Base-by-base conservation (phyloP, 2,797 vertebrate species). In the Diglossa cyanea region DNA sequence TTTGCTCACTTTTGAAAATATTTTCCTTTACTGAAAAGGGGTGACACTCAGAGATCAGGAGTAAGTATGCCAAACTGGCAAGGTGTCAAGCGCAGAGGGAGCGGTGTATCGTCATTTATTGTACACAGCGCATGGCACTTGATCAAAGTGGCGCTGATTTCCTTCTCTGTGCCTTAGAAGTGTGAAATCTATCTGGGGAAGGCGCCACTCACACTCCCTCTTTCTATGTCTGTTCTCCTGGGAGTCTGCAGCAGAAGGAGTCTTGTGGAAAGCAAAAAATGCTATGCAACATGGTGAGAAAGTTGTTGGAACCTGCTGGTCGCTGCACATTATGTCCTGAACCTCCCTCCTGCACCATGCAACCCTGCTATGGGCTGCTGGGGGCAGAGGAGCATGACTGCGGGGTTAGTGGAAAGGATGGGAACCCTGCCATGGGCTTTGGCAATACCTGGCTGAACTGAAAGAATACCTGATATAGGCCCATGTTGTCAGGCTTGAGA, bases 151-250 rank as follows among this genome's bases (percentile, higher is more conserved):
- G 81, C 0, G 2, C 58, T 65, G 47, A 11, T 94, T 95, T 93
- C 92, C 90, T 83, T 86, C 79, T 87, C 72, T 58, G n/a, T 62
- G 90, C 90, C 71, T 93, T 72, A 33, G 39, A 90, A 74, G 86
- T 93, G 90, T 93, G 93, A 96, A 94, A 95, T 86, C 78, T 80
- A 28, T 83, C 80, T 40, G 42, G 8, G 54, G 84, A 94, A 96
- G 57, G 57, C 0, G 5, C 72, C 58, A 71, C 85, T 97, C 62
- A 77, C 57, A 72, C 39, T 94, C 48, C 53, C 45, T 89, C 9
- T 68, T 91, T 95, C 92, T 82, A 5, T 87, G 74, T 57, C 45
- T 91, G 53, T 39, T 94, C 53, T 88, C 37, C 67, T 88, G 61
- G 47, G 51, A 93, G 65, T 80, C 71, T 95, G 86, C 40, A 91